Evolutionary conservation across 2,797 vertebrate genomes (phyloP).

Genomic region (Protosalanx chinensis): DNA sequence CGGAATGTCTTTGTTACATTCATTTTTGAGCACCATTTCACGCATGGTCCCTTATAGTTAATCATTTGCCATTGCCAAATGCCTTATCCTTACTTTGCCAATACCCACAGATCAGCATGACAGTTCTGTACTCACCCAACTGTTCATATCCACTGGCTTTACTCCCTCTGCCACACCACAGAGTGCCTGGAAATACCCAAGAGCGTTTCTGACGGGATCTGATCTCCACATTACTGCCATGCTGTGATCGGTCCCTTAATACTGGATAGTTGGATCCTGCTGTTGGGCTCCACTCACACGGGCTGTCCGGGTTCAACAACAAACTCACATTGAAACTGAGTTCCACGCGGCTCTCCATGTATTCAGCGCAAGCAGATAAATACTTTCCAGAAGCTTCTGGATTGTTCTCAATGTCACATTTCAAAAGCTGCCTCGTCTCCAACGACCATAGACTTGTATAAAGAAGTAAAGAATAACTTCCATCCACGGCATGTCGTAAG

Average conservation of each 20-base stretch:
- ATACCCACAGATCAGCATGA: too few relatives aligned
- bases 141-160: conserved; percentile 72
- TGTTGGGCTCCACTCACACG: conserved; percentile 23
- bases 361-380: conserved; percentile 32
- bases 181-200: conserved; percentile 81
- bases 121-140: conserved; percentile 72
- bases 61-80: neutral
- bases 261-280: neutral
- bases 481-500: conserved; percentile 28
- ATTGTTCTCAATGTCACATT: conserved; percentile 51
- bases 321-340: conserved; percentile 42
- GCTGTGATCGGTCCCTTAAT: neutral
- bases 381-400: conserved; percentile 46
- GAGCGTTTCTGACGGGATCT: conserved; percentile 66
- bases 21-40: neutral
- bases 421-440: conserved; percentile 32
- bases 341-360: neutral
- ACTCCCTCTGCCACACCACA: conserved; percentile 86
- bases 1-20: too few relatives aligned
- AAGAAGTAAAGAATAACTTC: conserved; percentile 39
- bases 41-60: neutral
- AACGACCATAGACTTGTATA: conserved; percentile 75
- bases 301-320: conserved; percentile 36
- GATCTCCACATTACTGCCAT: conserved; percentile 11
- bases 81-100: too few relatives aligned